Evolutionary conservation across 1,140 invertebrate genomes (phyloP).

Genomic region (Bombus soroeensis): DNA sequence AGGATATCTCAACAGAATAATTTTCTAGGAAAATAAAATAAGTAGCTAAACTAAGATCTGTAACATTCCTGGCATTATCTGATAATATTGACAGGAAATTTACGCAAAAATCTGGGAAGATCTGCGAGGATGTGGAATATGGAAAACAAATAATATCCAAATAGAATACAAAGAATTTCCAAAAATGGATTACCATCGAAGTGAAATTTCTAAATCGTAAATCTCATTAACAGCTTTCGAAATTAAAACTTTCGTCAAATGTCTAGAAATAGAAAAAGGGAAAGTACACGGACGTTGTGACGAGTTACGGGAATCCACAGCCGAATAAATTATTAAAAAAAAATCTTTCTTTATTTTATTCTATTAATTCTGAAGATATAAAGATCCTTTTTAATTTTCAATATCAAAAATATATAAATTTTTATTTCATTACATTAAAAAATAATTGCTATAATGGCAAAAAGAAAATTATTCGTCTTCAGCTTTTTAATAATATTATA

Average conservation of each 20-base stretch:
- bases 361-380: too few relatives aligned
- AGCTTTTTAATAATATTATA: background rate
- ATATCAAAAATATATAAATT: background rate
- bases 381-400: background rate
- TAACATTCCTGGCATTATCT: background rate
- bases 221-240: background rate
- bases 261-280: background rate
- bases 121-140: background rate
- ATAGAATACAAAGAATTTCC: background rate
- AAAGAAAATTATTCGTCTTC: background rate
- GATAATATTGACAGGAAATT: background rate
- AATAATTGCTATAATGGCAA: background rate
- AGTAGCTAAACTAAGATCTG: background rate
- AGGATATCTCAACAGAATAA: background rate
- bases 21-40: background rate
- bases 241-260: background rate
- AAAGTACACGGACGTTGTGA: background rate
- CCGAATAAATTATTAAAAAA: too few relatives aligned
- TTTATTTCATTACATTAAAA: background rate
- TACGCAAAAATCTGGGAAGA: too few relatives aligned
- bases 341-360: too few relatives aligned
- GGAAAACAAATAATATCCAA: too few relatives aligned
- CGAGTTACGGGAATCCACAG: too few relatives aligned
- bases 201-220: background rate
- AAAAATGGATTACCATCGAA: background rate